Evolutionary conservation across 1,140 invertebrate genomes (phyloP).

Genomic region (Drosophila pachea): DNA sequence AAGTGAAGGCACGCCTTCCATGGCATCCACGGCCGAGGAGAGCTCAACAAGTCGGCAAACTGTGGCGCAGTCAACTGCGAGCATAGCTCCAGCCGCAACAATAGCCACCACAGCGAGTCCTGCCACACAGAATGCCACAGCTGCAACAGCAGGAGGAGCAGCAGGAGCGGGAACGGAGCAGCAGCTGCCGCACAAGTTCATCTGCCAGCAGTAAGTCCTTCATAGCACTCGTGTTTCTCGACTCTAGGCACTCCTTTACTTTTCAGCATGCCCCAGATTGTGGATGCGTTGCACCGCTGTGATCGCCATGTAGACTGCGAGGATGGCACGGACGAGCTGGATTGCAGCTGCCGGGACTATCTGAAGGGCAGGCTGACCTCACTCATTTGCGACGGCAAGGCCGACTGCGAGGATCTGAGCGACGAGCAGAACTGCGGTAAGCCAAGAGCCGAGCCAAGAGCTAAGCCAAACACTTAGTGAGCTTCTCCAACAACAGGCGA

Average conservation of each 20-base stretch:
- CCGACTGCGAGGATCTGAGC: constrained; percentile 86
- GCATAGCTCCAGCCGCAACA: constrained; percentile 1
- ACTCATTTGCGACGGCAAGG: constrained; percentile 87
- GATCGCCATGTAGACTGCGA: constrained; percentile 87
- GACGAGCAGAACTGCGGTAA: constrained; percentile 88
- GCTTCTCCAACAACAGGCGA: constrained; percentile 29
- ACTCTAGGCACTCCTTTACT: not conserved
- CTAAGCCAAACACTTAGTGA: not conserved
- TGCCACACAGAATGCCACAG: not conserved
- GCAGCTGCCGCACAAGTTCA: constrained; percentile 62
- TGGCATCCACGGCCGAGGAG: not conserved
- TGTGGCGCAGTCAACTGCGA: constrained; percentile 7
- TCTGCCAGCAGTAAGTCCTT: constrained; percentile 65
- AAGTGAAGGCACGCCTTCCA: constrained; percentile 1
- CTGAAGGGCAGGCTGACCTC: constrained; percentile 77
- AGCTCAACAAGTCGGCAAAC: not conserved
- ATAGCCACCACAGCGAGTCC: not conserved
- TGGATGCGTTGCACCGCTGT: constrained; percentile 83
- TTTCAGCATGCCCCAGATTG: constrained; percentile 83
- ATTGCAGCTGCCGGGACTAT: constrained; percentile 87
- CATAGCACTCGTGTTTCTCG: not conserved
- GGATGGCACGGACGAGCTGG: constrained; percentile 88
- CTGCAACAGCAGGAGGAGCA: not conserved
- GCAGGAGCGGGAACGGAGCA: constrained; percentile 18
- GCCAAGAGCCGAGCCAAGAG: constrained; percentile 5